Evolutionary conservation across 2,888 invertebrate genomes (phyloP).

Genomic region (Serripes groenlandicus): DNA sequence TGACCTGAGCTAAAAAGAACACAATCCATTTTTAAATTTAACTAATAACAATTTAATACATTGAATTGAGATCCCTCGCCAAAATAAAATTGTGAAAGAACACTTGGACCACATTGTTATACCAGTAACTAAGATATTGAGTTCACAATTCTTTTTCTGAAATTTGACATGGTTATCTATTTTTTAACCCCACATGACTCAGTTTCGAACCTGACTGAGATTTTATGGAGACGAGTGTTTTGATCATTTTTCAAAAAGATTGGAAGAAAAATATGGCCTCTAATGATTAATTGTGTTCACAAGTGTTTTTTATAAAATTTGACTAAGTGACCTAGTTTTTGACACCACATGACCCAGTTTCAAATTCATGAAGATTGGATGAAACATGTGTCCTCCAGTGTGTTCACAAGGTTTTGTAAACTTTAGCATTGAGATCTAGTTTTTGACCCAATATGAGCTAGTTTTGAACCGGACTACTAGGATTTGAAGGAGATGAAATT

Average conservation of each 20-base stretch:
- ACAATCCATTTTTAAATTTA: no score
- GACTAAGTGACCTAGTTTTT: not conserved
- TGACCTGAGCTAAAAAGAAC: no score
- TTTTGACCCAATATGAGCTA: not conserved
- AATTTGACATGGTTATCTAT: no score
- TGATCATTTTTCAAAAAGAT: not conserved
- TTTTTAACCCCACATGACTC: no score
- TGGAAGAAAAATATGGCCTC: not conserved
- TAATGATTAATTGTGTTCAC: not conserved
- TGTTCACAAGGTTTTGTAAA: not conserved
- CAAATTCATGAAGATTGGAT: not conserved
- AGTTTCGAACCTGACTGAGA: no score
- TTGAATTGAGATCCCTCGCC: no score
- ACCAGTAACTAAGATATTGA: no score
- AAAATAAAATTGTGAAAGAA: no score
- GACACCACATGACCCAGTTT: not conserved
- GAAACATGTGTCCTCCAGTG: not conserved
- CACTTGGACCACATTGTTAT: no score
- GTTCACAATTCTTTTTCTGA: no score
- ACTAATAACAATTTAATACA: no score
- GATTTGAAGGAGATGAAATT: not conserved
- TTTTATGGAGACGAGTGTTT: no score
- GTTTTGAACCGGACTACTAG: not conserved
- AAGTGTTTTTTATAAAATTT: not conserved
- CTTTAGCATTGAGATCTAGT: not conserved